Evolutionary conservation across 2,113 vertebrate genomes (phyloP), one percentile per base, ranked within the genome.

Genomic region (Acrocephalus kingi): DNA sequence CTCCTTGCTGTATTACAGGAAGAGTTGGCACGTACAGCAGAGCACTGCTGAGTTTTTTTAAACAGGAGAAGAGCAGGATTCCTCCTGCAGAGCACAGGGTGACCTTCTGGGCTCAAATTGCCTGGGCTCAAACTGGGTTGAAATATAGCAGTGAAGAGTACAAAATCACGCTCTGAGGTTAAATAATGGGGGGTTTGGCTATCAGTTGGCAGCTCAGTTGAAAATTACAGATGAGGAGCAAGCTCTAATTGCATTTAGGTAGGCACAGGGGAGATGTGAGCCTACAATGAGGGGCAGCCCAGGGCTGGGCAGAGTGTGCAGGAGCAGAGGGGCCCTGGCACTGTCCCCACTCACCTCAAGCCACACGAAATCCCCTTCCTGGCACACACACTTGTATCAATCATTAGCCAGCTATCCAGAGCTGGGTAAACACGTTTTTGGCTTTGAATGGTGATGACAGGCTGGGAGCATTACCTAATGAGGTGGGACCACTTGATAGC

Each of bases 401-500:
- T 96, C 83, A 97, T 97, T 97, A 97, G 85, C 94, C 87, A 90
- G 80, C 84, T 77, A 90, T 61, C 69, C 59, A 67, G 63, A 90
- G 16, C 77, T 91, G 63, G 46, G 94, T 91, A 97, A 97, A 96
- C 51, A 93, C 18, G 19, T 74, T 86, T 94, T 96, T 93, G 93
- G 79, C 88, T 92, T 94, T 67, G 64, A 22, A 7, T 59, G 33
- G 9, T 80, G 94, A 94, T 93, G 92, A 96, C 56, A 90, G 76
- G 5, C 73, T 46, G 31, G 64, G 73, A 89, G 41, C 19, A 1
- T 95, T 92, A 87, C 87, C 58, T 87, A 90, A 89, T 54, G 48
- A 95, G 74, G 92, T 95, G 83, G 93, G 92, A 93, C 46, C 87
- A 63, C 52, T 72, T 19, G 73, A 8, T 56, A 30, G 49, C 3